Conservation (phyloP, 2,888 invertebrate genomes). For the Cremastobaeus sp. region DNA sequence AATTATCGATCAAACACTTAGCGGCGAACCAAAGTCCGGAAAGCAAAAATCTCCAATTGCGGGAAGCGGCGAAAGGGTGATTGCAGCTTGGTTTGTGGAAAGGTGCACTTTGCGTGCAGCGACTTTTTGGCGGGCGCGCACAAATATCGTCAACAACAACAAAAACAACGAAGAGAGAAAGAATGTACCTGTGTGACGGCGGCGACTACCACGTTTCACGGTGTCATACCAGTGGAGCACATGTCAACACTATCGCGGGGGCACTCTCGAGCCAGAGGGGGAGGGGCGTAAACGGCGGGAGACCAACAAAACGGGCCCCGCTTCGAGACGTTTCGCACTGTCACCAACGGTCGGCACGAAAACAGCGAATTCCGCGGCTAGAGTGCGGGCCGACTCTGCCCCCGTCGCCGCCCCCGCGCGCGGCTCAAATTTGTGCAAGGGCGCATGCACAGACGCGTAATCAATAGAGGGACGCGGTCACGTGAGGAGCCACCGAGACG, state of each 20-base stretch:
- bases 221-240: constrained; percentile 2
- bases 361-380: constrained; percentile 45
- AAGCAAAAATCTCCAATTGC: too few relatives aligned
- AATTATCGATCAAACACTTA: constrained; percentile 2
- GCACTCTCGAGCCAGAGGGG: not conserved
- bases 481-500: constrained; percentile 66
- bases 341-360: constrained; percentile 49
- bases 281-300: not conserved
- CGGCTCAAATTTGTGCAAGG: constrained; percentile 69
- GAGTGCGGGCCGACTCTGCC: constrained; percentile 16
- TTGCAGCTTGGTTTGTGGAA: too few relatives aligned
- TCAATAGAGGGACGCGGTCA: constrained; percentile 74
- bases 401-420: constrained; percentile 55
- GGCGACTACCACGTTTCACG: not conserved
- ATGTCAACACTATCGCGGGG: not conserved
- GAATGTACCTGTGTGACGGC: constrained; percentile 1
- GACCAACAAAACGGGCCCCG: constrained; percentile 8
- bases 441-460: constrained; percentile 75
- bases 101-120: too few relatives aligned
- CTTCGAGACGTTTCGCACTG: constrained; percentile 30
- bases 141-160: not conserved
- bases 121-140: not conserved
- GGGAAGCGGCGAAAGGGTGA: too few relatives aligned
- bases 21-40: not conserved
- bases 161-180: not conserved